phyloP scores from a whole-genome alignment of 2,113 vertebrate genomes.

The Cygnus buccinator region DNA sequence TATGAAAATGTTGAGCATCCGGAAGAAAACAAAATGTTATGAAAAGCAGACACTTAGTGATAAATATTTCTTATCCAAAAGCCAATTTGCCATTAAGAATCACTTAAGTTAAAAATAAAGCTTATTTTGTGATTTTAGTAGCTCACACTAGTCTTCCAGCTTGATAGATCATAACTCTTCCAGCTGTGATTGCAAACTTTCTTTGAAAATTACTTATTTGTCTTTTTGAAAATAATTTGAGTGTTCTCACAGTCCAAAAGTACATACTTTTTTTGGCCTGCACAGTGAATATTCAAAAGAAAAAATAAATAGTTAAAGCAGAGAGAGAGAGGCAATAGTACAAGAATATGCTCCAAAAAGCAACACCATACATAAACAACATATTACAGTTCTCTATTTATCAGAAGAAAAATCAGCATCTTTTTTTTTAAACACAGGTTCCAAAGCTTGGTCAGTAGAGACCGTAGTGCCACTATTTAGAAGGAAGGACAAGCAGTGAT shows the following conservation, averaged over 20 bases:
- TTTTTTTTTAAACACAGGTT: neutral
- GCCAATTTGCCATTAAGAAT: neutral
- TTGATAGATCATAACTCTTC: neutral
- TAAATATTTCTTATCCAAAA: neutral
- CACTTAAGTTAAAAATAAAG: slow-evolving; percentile 13
- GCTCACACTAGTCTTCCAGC: neutral
- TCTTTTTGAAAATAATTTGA: slow-evolving; percentile 28
- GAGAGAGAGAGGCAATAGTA: neutral
- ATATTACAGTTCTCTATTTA: neutral
- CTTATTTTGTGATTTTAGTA: slow-evolving; percentile 5
- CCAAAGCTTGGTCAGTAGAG: neutral
- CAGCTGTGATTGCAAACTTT: slow-evolving; percentile 18
- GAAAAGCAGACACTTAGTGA: neutral
- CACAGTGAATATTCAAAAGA: neutral
- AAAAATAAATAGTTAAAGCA: slow-evolving; percentile 41
- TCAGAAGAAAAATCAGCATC: neutral
- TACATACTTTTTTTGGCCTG: slow-evolving; percentile 30
- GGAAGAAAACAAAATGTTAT: neutral
- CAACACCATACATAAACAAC: neutral
- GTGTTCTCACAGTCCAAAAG: neutral
- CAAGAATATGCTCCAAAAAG: neutral
- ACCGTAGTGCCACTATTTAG: neutral
- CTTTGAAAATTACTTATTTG: slow-evolving; percentile 29
- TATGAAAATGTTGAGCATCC: neutral
- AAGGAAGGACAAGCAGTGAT: neutral